phyloP scores from a whole-genome alignment of 64 coral and sea anemone genomes.

The Catalaphyllia jardinei region DNA sequence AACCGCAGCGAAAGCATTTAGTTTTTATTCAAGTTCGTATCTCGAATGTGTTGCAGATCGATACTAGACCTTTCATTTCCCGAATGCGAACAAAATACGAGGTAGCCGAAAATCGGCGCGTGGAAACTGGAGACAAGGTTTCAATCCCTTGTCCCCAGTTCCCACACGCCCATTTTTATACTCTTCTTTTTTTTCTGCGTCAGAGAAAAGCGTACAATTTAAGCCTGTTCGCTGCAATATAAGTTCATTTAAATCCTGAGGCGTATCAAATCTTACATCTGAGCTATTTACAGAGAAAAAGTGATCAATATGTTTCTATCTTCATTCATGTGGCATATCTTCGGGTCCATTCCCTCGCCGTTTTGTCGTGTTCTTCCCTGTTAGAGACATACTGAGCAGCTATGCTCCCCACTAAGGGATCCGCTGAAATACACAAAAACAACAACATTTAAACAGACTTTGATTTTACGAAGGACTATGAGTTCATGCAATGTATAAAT shows the following conservation, averaged over 20 bases:
- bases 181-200: neutral
- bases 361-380: conserved; percentile 81
- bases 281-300: conserved; percentile 5
- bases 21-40: neutral
- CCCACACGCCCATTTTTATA: neutral
- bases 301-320: neutral
- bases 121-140: neutral
- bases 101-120: neutral
- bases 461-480: no score
- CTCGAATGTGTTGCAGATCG: neutral
- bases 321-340: conserved; percentile 71
- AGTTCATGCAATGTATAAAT: no score
- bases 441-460: no score
- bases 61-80: neutral
- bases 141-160: neutral
- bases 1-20: neutral
- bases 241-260: neutral
- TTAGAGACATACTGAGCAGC: conserved; percentile 78
- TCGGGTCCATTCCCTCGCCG: conserved; percentile 85
- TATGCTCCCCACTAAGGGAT: conserved; percentile 87
- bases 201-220: neutral
- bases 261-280: neutral
- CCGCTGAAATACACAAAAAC: conserved; percentile 52
- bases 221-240: neutral
- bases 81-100: neutral